Conservation (phyloP, 2,888 invertebrate genomes). For the Plagiodera versicolora region DNA sequence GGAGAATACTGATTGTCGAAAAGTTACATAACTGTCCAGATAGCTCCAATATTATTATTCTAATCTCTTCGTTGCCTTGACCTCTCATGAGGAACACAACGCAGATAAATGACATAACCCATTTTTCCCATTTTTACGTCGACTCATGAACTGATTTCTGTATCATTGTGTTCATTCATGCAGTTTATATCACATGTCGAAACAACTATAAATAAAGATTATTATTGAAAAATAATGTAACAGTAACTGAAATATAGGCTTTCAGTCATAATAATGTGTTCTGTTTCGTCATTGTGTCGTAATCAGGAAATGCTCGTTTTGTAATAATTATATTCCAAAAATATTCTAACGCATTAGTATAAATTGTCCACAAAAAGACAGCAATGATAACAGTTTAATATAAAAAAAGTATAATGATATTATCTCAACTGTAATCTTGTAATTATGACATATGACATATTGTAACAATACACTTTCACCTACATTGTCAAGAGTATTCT, state of each 20-base stretch:
- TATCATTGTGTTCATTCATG: not conserved
- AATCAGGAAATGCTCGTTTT: too few species aligned
- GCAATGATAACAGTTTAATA: too few species aligned
- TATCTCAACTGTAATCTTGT: too few species aligned
- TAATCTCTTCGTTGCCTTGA: constrained; percentile 15
- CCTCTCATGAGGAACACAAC: constrained; percentile 6
- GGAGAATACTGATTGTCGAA: too few species aligned
- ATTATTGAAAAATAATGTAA: not conserved
- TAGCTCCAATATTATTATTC: not conserved
- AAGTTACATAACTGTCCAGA: not conserved
- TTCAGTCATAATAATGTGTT: not conserved
- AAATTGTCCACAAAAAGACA: too few species aligned
- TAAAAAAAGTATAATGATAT: too few species aligned
- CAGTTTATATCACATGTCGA: not conserved
- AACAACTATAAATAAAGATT: not conserved
- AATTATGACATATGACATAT: too few species aligned
- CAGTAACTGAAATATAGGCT: not conserved
- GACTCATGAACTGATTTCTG: not conserved
- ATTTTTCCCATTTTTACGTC: constrained; percentile 9
- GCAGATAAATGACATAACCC: constrained; percentile 26
- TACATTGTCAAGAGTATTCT: too few species aligned
- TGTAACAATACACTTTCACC: too few species aligned
- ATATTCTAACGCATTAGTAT: too few species aligned
- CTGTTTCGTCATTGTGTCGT: too few species aligned
- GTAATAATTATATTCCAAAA: too few species aligned